A percentile compares a stretch with the other conserved stretches of the same genome.
phyloP scores from a whole-genome alignment of 2,888 invertebrate genomes.

The Ormyrus thymus region DNA sequence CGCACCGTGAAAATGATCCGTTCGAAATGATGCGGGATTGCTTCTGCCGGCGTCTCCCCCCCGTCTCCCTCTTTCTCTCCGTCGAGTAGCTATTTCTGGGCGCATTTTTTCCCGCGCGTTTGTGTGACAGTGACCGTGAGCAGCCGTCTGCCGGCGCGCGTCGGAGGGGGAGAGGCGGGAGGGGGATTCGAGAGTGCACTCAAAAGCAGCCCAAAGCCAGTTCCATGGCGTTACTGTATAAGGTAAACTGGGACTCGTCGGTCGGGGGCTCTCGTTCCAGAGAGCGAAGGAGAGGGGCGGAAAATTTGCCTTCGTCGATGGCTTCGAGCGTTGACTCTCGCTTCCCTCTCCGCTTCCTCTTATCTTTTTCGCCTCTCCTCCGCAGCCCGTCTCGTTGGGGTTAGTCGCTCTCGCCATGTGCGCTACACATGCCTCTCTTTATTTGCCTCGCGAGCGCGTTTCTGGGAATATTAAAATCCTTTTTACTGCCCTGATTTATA shows the following conservation, averaged over 20 bases:
- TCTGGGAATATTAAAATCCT: constrained; percentile 5
- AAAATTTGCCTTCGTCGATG: constrained; percentile 50
- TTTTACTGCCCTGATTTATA: not conserved
- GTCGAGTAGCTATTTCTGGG: constrained; percentile 18
- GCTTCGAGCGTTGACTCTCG: constrained; percentile 36
- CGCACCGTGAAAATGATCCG: constrained; percentile 48
- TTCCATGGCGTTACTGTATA: not conserved
- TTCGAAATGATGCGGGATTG: constrained; percentile 48
- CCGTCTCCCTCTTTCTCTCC: not conserved
- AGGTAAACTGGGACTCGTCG: not conserved
- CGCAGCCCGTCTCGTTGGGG: constrained; percentile 3
- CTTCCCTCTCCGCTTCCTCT: constrained; percentile 2
- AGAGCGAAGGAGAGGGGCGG: constrained; percentile 16
- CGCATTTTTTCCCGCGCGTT: not conserved
- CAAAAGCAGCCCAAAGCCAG: not conserved
- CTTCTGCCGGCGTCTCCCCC: not conserved
- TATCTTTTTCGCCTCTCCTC: constrained; percentile 13
- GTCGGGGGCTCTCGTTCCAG: constrained; percentile 9
- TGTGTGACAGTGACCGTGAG: not conserved
- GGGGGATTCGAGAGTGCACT: no score
- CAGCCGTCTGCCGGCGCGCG: not conserved
- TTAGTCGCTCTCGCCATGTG: constrained; percentile 21
- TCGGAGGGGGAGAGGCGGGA: no score
- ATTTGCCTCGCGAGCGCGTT: not conserved
- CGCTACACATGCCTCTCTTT: constrained; percentile 12